Conservation (phyloP, 1,140 invertebrate genomes). For the Camponotus vicinus region DNA sequence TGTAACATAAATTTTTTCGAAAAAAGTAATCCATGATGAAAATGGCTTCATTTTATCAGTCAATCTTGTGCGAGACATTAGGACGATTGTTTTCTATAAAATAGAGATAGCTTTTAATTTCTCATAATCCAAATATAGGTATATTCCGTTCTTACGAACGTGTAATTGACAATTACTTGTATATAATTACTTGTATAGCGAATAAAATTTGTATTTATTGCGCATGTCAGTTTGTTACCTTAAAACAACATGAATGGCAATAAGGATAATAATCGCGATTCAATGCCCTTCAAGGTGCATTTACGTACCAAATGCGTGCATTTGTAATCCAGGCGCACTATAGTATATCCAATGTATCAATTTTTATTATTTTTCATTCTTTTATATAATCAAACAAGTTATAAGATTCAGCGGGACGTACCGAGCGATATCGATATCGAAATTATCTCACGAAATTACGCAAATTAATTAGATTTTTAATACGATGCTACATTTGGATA, state of each 20-base stretch:
- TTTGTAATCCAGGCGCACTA: neutral
- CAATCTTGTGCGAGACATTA: neutral
- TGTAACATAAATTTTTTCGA: constrained; percentile 5
- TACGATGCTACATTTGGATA: too few species aligned
- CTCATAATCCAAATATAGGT: neutral
- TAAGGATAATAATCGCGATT: constrained; percentile 9
- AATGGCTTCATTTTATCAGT: neutral
- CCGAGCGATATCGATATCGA: constrained; percentile 21
- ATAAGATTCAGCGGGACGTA: neutral
- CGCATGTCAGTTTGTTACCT: constrained; percentile 18
- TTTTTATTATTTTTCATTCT: constrained; percentile 5
- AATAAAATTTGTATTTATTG: constrained; percentile 59
- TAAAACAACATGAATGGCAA: neutral
- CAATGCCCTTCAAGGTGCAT: neutral
- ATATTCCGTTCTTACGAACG: neutral
- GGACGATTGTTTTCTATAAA: neutral
- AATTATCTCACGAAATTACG: neutral
- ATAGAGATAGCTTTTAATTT: neutral
- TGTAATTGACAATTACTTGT: constrained; percentile 19
- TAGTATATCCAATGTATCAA: constrained; percentile 4
- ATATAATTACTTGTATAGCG: neutral
- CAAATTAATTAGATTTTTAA: too few species aligned
- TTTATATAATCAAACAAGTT: neutral
- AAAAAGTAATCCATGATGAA: neutral
- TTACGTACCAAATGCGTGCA: neutral